Percentiles rank a stretch among this genome's conserved stretches.
Conservation (phyloP, 2,797 vertebrate genomes). For the Lacerta bilineata region DNA sequence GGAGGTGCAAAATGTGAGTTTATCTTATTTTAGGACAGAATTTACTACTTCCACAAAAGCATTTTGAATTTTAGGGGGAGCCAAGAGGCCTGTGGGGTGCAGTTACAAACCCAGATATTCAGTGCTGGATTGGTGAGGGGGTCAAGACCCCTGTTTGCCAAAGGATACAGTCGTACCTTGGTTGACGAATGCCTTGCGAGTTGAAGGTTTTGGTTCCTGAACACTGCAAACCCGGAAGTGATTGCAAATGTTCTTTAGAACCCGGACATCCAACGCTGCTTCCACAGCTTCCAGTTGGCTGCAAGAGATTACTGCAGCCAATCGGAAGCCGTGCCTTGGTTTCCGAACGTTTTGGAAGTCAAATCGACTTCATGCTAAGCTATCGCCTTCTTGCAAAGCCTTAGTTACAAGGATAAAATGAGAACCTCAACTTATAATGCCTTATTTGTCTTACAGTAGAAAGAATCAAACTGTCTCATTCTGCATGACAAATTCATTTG, state of each 20-base stretch:
- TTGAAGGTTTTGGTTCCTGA: too few species aligned
- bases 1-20: background rate
- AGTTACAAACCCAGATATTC: too few species aligned
- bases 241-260: too few species aligned
- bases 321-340: too few species aligned
- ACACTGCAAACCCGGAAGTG: too few species aligned
- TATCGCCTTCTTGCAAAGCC: background rate
- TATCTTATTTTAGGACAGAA: background rate
- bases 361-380: background rate
- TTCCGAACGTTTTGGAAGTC: too few species aligned
- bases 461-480: background rate
- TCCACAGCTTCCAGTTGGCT: too few species aligned
- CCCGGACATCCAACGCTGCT: fast-evolving
- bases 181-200: too few species aligned
- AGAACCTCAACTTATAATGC: background rate
- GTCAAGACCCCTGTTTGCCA: background rate
- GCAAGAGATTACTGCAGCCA: too few species aligned
- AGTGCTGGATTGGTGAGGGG: background rate
- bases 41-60: background rate
- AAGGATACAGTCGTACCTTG: too few species aligned
- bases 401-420: background rate
- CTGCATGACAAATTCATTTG: background rate
- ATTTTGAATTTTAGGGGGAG: background rate
- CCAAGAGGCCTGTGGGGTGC: too few species aligned
- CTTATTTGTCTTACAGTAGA: background rate